Evolutionary conservation across 2,797 vertebrate genomes (phyloP), one percentile per base, ranked within the genome.

Genomic region (Sciurus carolinensis): DNA sequence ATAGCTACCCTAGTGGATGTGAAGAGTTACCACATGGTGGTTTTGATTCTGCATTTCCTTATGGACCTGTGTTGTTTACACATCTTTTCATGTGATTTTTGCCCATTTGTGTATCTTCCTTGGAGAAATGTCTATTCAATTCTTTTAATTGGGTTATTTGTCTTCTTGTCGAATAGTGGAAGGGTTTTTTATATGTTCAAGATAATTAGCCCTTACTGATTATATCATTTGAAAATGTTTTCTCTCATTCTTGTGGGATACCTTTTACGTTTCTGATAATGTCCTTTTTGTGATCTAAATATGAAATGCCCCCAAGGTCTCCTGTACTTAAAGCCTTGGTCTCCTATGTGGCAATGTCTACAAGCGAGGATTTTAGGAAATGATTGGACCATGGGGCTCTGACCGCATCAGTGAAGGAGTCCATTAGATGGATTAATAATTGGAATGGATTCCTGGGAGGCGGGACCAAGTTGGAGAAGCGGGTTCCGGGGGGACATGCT

Each of bases 221-320:
- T 72, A 87, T 15, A 42, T 42, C 64, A 90, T 72, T 83, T 79
- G 33, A 44, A 82, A 77, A 64, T 82, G 50, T 87, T 87, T 77
- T 64, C 36, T 77, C 9, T 13, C 30, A 18, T 71, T 90, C 24
- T 44, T 39, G 0, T 81, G 69, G 13, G 18, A 44, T 64, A 52
- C n/a, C 86, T 64, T 92, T 87, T 72, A 57, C 39, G 66, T 90
- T 59, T 90, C 95, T 93, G 71, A 47, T 71, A 77, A 72, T 90
- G 54, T 30, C 59, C 59, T 62, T 24, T 18, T n/a, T 67, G 33
- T 66, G 28, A 30, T 66, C 64, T 26, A 24, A 62, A 24, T 62
- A 62, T 26, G 24, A 3, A 62, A 24, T 26, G 59, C 59, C 59
- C 10, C 59, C 59, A 10, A 26, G 22, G 8, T 24, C 59, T 62